Evolutionary conservation across 2,797 vertebrate species (phyloP).

Genomic region (Crenuchus spilurus): DNA sequence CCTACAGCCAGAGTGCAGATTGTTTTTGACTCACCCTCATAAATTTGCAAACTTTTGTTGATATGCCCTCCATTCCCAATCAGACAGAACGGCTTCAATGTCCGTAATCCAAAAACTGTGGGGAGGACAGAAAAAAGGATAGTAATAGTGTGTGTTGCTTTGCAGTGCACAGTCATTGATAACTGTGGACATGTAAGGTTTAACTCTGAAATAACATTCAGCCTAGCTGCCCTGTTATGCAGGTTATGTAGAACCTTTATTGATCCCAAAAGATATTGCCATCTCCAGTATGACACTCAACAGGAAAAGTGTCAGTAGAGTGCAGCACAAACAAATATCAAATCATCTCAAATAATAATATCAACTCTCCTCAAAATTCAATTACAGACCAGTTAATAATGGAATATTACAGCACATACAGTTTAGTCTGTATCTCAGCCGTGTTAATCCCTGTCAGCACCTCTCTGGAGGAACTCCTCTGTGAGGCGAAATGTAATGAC

Average conservation of each 20-base stretch:
- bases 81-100: no score
- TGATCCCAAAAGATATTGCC: neutral
- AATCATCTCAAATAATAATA: neutral
- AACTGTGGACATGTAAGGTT: neutral
- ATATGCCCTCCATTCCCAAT: no score
- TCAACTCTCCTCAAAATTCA: neutral
- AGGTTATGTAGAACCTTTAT: neutral
- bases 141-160: no score
- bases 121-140: no score
- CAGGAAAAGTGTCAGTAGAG: neutral
- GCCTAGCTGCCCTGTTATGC: neutral
- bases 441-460: neutral
- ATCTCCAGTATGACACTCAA: no score
- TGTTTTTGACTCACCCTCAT: no score
- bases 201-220: neutral
- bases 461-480: neutral
- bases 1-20: no score
- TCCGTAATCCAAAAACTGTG: no score
- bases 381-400: neutral
- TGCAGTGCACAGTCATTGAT: no score
- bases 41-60: no score
- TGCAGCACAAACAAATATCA: constrained; percentile 4
- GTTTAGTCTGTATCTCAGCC: neutral
- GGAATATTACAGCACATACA: neutral
- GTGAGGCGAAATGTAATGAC: neutral